Percentiles rank a stretch among this genome's conserved stretches.
Conservation (phyloP, 1,140 invertebrate genomes). For the Trichonephila clavipes region DNA sequence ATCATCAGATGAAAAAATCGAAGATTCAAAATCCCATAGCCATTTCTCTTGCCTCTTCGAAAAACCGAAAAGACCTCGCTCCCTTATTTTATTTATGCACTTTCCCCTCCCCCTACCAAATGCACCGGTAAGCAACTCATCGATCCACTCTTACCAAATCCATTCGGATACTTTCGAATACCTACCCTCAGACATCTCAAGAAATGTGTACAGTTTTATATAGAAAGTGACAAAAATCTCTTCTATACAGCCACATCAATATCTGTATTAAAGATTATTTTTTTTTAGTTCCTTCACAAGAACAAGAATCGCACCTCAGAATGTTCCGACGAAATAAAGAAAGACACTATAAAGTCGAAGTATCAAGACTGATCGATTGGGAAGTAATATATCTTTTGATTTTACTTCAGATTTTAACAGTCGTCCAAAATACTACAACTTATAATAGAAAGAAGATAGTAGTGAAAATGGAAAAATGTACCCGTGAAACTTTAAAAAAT, state of each 20-base stretch:
- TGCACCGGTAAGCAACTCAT: slow-evolving; percentile 56
- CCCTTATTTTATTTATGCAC: background rate
- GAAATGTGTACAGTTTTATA: too few relatives aligned
- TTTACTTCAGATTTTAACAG: too few relatives aligned
- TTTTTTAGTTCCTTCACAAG: background rate
- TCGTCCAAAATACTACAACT: too few relatives aligned
- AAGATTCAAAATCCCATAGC: background rate
- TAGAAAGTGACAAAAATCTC: background rate
- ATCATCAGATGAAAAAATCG: background rate
- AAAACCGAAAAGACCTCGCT: background rate
- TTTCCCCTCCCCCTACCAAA: background rate
- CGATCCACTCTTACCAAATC: slow-evolving; percentile 26
- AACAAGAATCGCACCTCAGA: background rate
- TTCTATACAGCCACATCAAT: background rate
- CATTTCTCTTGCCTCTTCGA: background rate
- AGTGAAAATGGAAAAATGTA: too few relatives aligned
- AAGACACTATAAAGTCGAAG: background rate
- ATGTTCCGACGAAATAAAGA: background rate
- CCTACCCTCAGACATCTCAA: background rate
- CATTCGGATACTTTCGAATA: slow-evolving; percentile 3
- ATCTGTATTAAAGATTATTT: background rate
- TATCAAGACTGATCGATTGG: background rate
- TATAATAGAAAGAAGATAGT: too few relatives aligned
- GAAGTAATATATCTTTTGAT: too few relatives aligned
- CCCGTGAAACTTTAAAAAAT: too few relatives aligned